Percentiles rank a stretch among this genome's conserved stretches.
phyloP scores from a whole-genome alignment of 2,113 vertebrate genomes.

The Hippocampus mohnikei region DNA sequence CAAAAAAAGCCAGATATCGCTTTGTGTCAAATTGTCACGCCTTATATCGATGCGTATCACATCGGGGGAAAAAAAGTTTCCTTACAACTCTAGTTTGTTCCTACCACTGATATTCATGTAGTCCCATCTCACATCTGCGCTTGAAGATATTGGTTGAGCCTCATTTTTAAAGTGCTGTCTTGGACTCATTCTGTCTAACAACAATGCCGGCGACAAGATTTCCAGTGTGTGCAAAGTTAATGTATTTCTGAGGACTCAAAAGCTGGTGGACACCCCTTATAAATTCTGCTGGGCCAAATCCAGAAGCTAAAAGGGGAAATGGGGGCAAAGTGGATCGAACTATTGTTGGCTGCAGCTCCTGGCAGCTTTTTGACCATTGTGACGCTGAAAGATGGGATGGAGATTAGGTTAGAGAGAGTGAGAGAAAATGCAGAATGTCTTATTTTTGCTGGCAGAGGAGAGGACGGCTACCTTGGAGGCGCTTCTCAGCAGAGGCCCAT shows the following conservation, averaged over 20 bases:
- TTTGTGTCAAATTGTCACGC: too few relatives aligned
- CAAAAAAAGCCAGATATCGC: too few relatives aligned
- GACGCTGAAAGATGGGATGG: conserved; percentile 44
- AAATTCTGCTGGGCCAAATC: conserved; percentile 44
- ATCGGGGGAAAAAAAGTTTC: too few relatives aligned
- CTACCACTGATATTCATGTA: conserved; percentile 10
- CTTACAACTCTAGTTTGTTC: not conserved
- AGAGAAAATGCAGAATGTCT: conserved; percentile 52
- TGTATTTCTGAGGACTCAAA: conserved; percentile 23
- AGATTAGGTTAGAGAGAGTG: conserved; percentile 28
- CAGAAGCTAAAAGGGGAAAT: conserved; percentile 27
- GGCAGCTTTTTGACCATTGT: conserved; percentile 51
- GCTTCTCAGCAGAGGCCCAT: conserved; percentile 64
- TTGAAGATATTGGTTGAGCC: not conserved
- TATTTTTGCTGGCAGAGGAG: conserved; percentile 75
- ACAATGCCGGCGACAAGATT: conserved; percentile 44
- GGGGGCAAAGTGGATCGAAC: conserved; percentile 55
- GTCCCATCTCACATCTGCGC: conserved; percentile 2
- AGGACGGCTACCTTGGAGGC: conserved; percentile 69
- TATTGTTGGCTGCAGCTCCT: conserved; percentile 63
- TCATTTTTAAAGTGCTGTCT: conserved; percentile 7
- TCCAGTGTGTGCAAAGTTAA: conserved; percentile 34
- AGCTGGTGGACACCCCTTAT: conserved; percentile 18
- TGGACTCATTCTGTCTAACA: conserved; percentile 13
- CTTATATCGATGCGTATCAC: too few relatives aligned